Percentiles rank a stretch among this genome's conserved stretches.
Evolutionary conservation across 2,113 vertebrate genomes (phyloP).

Genomic region (Zosterops hypoxanthus): DNA sequence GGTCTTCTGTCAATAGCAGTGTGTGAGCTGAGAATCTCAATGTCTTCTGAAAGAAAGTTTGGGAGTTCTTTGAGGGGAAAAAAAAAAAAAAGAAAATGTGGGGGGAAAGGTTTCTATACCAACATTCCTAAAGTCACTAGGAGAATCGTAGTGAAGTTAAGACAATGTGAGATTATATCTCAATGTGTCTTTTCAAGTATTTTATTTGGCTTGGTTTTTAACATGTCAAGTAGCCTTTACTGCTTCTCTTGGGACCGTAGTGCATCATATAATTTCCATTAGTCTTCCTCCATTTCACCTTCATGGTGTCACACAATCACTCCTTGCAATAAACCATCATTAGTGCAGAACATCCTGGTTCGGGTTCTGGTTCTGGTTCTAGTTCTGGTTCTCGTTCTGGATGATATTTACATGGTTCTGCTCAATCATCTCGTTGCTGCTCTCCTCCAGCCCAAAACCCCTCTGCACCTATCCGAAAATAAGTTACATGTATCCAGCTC

Average conservation of each 20-base stretch:
- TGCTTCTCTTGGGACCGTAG: background rate
- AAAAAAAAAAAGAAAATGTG: background rate
- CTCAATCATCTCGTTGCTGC: background rate
- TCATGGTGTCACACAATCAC: background rate
- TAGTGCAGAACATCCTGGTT: background rate
- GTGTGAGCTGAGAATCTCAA: constrained; percentile 12
- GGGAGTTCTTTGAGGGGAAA: background rate
- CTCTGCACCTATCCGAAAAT: background rate
- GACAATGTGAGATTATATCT: background rate
- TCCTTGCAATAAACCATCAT: background rate
- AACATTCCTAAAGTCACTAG: background rate
- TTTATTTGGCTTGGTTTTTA: background rate
- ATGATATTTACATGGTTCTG: background rate
- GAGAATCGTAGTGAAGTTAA: background rate
- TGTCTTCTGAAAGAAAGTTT: constrained; percentile 32
- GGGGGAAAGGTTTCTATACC: background rate
- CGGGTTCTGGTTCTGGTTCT: background rate
- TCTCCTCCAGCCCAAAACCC: background rate
- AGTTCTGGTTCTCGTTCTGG: background rate
- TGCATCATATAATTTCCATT: background rate
- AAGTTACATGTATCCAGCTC: background rate
- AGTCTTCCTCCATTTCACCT: background rate
- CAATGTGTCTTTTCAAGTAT: background rate
- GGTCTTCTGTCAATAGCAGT: constrained; percentile 34
- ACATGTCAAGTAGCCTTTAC: background rate